phyloP scores from a whole-genome alignment of 1,140 invertebrate genomes.

The Meloidogyne exigua region DNA sequence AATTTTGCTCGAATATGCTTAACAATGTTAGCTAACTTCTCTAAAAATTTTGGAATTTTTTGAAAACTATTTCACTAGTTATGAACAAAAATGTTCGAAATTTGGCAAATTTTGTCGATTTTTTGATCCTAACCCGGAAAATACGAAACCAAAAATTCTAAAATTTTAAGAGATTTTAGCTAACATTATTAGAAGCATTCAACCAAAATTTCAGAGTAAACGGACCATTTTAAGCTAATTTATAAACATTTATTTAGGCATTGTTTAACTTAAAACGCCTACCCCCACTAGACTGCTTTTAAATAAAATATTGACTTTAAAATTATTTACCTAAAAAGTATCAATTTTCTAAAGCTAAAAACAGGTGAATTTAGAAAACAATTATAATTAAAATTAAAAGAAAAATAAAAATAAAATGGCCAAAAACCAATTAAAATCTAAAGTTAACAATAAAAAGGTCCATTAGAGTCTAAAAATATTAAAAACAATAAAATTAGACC shows the following conservation, averaged over 20 bases:
- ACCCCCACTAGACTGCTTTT: background rate
- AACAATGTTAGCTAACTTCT: background rate
- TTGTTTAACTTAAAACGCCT: background rate
- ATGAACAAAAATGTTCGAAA: background rate
- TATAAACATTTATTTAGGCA: background rate
- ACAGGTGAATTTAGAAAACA: background rate
- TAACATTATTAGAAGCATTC: background rate
- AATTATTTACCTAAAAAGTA: background rate
- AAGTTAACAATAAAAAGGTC: too few species aligned
- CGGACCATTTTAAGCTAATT: background rate
- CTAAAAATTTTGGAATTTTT: background rate
- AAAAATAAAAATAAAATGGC: background rate
- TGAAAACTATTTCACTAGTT: background rate
- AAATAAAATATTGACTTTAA: slow-evolving; percentile 5
- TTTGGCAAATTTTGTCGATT: background rate
- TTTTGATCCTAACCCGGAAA: background rate
- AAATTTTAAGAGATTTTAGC: background rate
- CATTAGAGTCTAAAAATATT: too few species aligned
- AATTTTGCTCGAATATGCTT: background rate
- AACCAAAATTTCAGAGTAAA: background rate
- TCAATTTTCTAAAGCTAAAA: background rate
- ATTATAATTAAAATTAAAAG: too few species aligned
- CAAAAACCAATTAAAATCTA: too few species aligned
- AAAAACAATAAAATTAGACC: too few species aligned
- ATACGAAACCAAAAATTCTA: background rate